Evolutionary conservation across 2,888 invertebrate genomes (phyloP).

Genomic region (Dynastes hyllus): DNA sequence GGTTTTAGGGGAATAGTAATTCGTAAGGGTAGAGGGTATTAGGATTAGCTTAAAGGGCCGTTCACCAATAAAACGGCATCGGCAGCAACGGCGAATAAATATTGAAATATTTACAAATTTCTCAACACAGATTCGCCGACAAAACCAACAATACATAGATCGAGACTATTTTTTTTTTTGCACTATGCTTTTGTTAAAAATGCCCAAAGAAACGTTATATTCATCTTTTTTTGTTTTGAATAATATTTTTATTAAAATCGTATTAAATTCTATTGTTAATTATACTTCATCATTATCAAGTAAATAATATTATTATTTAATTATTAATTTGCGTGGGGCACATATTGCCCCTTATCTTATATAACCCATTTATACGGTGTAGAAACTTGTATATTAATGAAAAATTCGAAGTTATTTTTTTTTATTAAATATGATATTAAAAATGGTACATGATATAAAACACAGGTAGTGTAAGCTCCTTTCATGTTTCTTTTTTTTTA

Average conservation of each 20-base stretch:
- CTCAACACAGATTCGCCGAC: conserved; percentile 54
- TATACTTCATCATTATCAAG: conserved; percentile 66
- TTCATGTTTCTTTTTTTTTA: conserved; percentile 36
- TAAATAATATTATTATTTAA: conserved; percentile 69
- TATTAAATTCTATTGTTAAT: conserved; percentile 71
- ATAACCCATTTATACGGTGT: conserved; percentile 59
- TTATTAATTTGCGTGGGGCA: conserved; percentile 64
- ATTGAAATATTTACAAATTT: conserved; percentile 39
- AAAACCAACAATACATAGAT: conserved; percentile 54
- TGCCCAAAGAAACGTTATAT: conserved; percentile 69
- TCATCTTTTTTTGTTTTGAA: conserved; percentile 53
- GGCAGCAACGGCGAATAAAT: conserved; percentile 56
- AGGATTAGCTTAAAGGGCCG: conserved; percentile 33
- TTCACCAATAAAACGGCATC: conserved; percentile 55
- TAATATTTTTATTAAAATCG: conserved; percentile 68
- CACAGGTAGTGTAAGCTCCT: conserved; percentile 66
- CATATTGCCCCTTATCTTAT: conserved; percentile 59
- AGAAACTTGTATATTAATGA: conserved; percentile 68
- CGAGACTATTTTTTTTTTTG: conserved; percentile 52
- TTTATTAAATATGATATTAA: conserved; percentile 70
- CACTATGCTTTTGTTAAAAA: conserved; percentile 62
- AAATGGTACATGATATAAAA: conserved; percentile 71
- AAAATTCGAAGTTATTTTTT: conserved; percentile 67
- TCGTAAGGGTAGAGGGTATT: not conserved
- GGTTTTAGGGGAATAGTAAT: not conserved